Conservation (phyloP, 2,888 invertebrate genomes). For the Prosapia bicincta region DNA sequence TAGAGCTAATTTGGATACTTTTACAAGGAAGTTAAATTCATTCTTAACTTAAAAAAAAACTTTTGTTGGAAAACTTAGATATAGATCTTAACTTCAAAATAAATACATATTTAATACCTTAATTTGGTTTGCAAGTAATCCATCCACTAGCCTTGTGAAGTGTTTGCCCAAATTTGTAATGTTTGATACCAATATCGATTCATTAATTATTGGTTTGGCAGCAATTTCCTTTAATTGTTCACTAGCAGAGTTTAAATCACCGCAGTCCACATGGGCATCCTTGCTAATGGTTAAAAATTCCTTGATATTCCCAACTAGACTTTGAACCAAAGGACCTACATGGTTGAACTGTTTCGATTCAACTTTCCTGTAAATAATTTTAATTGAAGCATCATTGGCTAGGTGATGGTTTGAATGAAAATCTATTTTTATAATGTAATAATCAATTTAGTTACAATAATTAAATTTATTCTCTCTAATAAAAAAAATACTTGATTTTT, state of each 20-base stretch:
- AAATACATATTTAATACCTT: constrained; percentile 53
- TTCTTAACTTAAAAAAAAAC: no score
- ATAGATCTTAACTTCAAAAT: no score
- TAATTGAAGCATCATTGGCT: no score
- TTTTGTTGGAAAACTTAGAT: no score
- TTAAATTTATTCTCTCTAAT: no score
- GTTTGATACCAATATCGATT: constrained; percentile 45
- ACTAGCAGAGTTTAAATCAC: constrained; percentile 33
- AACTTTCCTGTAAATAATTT: constrained; percentile 43
- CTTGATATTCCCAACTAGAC: constrained; percentile 55
- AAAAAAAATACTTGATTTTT: no score
- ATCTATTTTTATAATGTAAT: no score
- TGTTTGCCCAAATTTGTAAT: constrained; percentile 54
- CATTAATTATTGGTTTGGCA: constrained; percentile 23
- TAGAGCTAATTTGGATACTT: no score
- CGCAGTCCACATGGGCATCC: constrained; percentile 15
- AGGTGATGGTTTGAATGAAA: no score
- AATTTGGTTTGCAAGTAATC: constrained; percentile 56
- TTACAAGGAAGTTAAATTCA: no score
- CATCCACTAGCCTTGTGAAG: constrained; percentile 57
- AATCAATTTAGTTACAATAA: not conserved
- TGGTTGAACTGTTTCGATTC: constrained; percentile 46
- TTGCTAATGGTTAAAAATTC: constrained; percentile 54
- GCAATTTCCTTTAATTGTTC: constrained; percentile 35
- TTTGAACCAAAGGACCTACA: constrained; percentile 52